Conservation (phyloP, 2,888 invertebrate genomes). For the Hirtodrosophila alboralis region DNA sequence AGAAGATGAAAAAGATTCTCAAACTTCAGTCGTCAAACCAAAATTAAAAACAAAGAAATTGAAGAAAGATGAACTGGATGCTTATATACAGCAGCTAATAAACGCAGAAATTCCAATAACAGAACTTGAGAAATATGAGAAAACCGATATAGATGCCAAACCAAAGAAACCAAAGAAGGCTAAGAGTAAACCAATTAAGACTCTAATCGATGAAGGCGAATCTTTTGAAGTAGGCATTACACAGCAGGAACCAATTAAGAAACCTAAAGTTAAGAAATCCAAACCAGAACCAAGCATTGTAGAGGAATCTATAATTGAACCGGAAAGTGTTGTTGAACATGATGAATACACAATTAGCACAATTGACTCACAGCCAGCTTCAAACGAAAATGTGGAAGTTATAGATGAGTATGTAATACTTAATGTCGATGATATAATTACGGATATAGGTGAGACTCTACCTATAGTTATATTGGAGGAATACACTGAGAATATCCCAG, state of each 20-base stretch:
- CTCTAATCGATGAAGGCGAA: conserved; percentile 57
- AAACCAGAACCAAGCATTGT: conserved; percentile 32
- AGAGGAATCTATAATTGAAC: conserved; percentile 37
- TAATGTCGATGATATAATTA: conserved; percentile 53
- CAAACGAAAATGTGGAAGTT: conserved; percentile 29
- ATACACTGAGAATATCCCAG: conserved; percentile 14
- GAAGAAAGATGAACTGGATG: conserved; percentile 82
- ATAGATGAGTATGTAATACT: conserved; percentile 8
- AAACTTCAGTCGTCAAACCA: conserved; percentile 49
- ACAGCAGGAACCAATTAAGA: conserved; percentile 66
- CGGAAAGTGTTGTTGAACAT: conserved; percentile 33
- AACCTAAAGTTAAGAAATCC: conserved; percentile 57
- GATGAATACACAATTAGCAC: conserved; percentile 54
- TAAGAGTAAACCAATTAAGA: conserved; percentile 51
- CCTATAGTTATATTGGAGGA: conserved; percentile 53
- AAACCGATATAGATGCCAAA: conserved; percentile 81
- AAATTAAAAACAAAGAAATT: conserved; percentile 77
- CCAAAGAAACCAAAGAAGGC: conserved; percentile 77
- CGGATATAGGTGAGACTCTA: conserved; percentile 53
- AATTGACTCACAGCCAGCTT: conserved; percentile 36
- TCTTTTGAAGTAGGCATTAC: conserved; percentile 65
- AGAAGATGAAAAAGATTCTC: conserved; percentile 39
- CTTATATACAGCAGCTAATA: conserved; percentile 81
- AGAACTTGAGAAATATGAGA: conserved; percentile 84
- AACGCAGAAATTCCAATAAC: conserved; percentile 83